phyloP scores from a whole-genome alignment of 2,113 vertebrate genomes.

The Psittacula cyanocephala region DNA sequence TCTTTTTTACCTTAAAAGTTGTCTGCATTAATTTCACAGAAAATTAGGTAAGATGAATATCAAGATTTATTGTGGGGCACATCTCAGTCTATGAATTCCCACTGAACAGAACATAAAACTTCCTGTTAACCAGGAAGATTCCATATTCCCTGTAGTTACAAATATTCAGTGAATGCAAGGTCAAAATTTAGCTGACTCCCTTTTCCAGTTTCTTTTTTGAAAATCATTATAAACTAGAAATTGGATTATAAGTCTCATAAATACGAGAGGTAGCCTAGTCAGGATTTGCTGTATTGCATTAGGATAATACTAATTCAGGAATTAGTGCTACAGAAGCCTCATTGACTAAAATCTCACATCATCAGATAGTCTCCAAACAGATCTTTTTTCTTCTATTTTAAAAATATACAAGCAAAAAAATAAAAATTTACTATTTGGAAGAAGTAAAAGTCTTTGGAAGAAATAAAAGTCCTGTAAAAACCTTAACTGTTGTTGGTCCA shows the following conservation, averaged over 20 bases:
- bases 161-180: background rate
- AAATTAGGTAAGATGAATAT: background rate
- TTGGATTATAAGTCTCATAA: background rate
- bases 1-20: background rate
- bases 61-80: background rate
- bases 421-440: background rate
- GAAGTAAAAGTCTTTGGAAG: background rate
- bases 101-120: background rate
- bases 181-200: background rate
- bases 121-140: background rate
- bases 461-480: background rate
- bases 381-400: background rate
- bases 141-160: background rate
- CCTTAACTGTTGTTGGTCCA: background rate
- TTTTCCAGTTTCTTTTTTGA: background rate
- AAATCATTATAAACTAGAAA: background rate
- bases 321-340: background rate
- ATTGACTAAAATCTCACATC: background rate
- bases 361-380: background rate
- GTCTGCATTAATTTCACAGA: background rate
- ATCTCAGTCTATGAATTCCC: background rate
- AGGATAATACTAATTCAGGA: background rate
- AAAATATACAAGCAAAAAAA: background rate
- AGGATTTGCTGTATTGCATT: background rate
- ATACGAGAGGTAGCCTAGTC: background rate